Evolutionary conservation across 2,797 vertebrate genomes (phyloP).

Genomic region (Mareca strepera): DNA sequence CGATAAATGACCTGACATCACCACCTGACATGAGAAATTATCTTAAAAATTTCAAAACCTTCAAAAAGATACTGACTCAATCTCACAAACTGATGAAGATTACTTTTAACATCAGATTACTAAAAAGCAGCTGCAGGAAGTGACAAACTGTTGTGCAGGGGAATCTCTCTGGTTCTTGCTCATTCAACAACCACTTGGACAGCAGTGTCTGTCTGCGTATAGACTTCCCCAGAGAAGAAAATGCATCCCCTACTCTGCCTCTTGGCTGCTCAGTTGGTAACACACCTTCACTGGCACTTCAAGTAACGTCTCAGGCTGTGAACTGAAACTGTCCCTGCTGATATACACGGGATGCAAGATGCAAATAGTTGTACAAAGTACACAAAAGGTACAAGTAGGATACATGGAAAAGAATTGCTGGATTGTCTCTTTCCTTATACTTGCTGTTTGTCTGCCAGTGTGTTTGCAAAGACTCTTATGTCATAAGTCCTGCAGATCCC

Average conservation of each 20-base stretch:
- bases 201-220: rapidly evolving
- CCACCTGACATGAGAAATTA: background rate
- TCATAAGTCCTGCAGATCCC: background rate
- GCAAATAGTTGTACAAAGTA: background rate
- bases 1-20: background rate
- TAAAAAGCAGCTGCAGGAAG: rapidly evolving
- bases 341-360: background rate
- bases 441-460: background rate
- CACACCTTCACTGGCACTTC: rapidly evolving
- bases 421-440: background rate
- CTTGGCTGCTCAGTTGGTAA: background rate
- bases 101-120: background rate
- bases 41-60: background rate
- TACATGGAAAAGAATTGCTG: background rate
- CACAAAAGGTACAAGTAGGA: background rate
- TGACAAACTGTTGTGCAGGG: rapidly evolving
- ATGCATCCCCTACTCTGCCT: background rate
- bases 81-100: background rate
- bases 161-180: no score
- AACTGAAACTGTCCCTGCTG: background rate
- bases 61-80: no score
- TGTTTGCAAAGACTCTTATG: rapidly evolving
- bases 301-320: background rate
- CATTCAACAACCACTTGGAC: background rate
- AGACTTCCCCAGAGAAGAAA: rapidly evolving